phyloP scores from a whole-genome alignment of 2,113 vertebrate genomes.

The Tympanuchus pallidicinctus region DNA sequence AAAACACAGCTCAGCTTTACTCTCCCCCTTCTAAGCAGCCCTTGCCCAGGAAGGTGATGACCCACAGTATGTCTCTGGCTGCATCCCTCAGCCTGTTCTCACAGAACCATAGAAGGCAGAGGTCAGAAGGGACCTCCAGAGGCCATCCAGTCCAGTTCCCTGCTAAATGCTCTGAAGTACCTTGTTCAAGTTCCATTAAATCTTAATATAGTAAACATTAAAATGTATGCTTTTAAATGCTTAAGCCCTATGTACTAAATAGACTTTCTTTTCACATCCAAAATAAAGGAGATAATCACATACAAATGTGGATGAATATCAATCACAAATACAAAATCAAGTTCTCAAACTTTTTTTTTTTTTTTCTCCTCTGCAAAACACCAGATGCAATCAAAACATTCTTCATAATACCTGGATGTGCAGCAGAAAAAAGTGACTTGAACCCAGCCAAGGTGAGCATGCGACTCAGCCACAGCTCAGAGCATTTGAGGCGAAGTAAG shows the following conservation, averaged over 20 bases:
- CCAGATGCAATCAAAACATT: not conserved
- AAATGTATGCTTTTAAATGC: not conserved
- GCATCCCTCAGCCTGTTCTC: not conserved
- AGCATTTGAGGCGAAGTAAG: not conserved
- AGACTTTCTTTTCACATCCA: not conserved
- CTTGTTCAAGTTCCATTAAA: not conserved
- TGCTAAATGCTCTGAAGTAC: not conserved
- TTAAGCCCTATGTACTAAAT: not conserved
- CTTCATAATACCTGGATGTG: not conserved
- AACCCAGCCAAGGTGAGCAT: fast-evolving
- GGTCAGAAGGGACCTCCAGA: not conserved
- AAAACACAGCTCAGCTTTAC: not conserved
- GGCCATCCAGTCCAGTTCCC: not conserved
- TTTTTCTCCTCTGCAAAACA: not conserved
- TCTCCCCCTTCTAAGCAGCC: not conserved
- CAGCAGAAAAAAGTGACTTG: not conserved
- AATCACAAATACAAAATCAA: not conserved
- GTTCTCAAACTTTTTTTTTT: not conserved
- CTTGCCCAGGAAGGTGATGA: not conserved
- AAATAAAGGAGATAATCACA: not conserved
- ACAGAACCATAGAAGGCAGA: not conserved
- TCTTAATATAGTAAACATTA: not conserved
- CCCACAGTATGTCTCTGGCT: not conserved
- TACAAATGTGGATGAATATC: not conserved
- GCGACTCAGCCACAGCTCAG: not conserved